phyloP scores from a whole-genome alignment of 2,888 invertebrate genomes.

The Pachliopta kotzebuea region DNA sequence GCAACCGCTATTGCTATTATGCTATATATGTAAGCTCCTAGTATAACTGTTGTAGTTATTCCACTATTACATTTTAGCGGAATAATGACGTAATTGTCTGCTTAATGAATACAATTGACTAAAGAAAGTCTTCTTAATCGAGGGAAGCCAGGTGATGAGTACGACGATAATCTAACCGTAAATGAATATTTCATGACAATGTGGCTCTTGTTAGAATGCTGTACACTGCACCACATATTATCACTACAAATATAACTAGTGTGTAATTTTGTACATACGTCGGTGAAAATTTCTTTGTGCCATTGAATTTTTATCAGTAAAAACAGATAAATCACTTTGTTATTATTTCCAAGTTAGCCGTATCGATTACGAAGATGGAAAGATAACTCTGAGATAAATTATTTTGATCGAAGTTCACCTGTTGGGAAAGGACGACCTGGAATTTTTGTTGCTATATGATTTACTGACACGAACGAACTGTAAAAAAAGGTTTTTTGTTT shows the following conservation, averaged over 20 bases:
- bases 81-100: conserved; percentile 36
- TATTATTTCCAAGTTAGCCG: conserved; percentile 9
- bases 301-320: not conserved
- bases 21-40: conserved; percentile 40
- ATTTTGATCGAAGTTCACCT: conserved; percentile 40
- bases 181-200: too few relatives aligned
- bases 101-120: too few relatives aligned
- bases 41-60: conserved; percentile 34
- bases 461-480: conserved; percentile 43
- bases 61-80: conserved; percentile 30
- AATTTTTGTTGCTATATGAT: conserved; percentile 58
- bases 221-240: too few relatives aligned
- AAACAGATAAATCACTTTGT: conserved; percentile 4
- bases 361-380: conserved; percentile 68
- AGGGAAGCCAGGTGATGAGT: too few relatives aligned
- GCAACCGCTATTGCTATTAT: conserved; percentile 32
- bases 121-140: too few relatives aligned
- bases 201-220: too few relatives aligned
- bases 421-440: conserved; percentile 32
- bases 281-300: not conserved
- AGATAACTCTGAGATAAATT: conserved; percentile 69
- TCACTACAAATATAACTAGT: too few relatives aligned
- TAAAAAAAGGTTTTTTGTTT: conserved; percentile 20
- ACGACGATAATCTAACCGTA: too few relatives aligned
- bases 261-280: too few relatives aligned